A percentile compares a stretch with the other conserved stretches of the same genome.
Evolutionary conservation across 2,797 vertebrate species (phyloP).

Genomic region (Syngnathus acus): DNA sequence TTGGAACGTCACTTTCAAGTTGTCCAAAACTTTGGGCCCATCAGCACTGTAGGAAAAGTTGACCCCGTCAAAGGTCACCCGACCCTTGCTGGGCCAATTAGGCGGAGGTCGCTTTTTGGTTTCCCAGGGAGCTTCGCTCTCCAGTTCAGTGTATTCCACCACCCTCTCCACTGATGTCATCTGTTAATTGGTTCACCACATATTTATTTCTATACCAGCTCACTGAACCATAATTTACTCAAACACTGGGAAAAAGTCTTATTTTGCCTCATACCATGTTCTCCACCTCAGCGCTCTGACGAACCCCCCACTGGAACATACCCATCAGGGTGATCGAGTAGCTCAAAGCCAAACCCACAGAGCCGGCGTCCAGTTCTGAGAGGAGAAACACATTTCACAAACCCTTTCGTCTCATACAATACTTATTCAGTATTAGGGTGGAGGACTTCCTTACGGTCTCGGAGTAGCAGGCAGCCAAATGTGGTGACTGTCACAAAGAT

Average conservation of each 20-base stretch:
- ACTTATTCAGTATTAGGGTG: background rate
- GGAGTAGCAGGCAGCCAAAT: constrained; percentile 82
- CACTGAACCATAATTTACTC: background rate
- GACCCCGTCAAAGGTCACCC: constrained; percentile 81
- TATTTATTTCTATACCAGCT: background rate
- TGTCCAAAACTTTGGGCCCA: constrained; percentile 79
- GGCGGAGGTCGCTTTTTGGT: constrained; percentile 75
- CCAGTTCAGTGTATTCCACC: constrained; percentile 86
- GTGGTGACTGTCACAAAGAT: constrained; percentile 79
- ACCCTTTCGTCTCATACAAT: background rate
- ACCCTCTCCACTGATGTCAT: constrained; percentile 95
- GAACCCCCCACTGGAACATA: constrained; percentile 92
- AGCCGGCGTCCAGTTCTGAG: constrained; percentile 77
- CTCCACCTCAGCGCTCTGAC: constrained; percentile 93
- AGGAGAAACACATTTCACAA: background rate
- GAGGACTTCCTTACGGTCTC: constrained; percentile 64
- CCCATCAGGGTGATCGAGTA: constrained; percentile 88
- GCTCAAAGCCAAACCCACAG: constrained; percentile 83
- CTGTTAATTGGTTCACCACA: constrained; percentile 25
- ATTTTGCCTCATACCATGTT: constrained; percentile 78
- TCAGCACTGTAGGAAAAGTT: constrained; percentile 81
- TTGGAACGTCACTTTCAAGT: constrained; percentile 77
- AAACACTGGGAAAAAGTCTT: background rate
- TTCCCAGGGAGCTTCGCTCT: constrained; percentile 90
- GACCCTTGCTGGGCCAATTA: constrained; percentile 81